A percentile compares a stretch with the other conserved stretches of the same genome.
Evolutionary conservation across 2,888 invertebrate species (phyloP).

Genomic region (Eupithecia dodoneata): DNA sequence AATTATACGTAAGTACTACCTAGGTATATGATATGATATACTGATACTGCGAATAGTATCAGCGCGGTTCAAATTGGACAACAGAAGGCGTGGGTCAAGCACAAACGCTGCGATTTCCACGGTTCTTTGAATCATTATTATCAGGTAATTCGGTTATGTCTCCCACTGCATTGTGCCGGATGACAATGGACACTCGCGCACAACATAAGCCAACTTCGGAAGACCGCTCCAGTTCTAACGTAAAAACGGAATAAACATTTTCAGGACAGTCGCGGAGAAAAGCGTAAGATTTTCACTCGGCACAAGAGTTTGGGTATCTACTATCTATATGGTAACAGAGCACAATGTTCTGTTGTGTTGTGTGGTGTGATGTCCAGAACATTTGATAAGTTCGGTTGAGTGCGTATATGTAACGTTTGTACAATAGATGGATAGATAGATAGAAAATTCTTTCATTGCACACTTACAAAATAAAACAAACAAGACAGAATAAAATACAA

Average conservation of each 20-base stretch:
- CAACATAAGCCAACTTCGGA: slow-evolving; percentile 47
- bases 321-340: too few relatives aligned
- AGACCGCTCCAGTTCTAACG: slow-evolving; percentile 34
- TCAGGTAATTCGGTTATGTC: slow-evolving; percentile 13
- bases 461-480: too few relatives aligned
- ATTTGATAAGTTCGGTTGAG: neutral
- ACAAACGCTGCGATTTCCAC: neutral
- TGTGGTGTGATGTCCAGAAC: neutral
- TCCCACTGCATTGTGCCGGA: slow-evolving; percentile 17
- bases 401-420: too few relatives aligned
- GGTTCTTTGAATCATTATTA: slow-evolving; percentile 12
- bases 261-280: slow-evolving; percentile 16
- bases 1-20: neutral
- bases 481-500: too few relatives aligned
- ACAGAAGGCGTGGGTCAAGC: slow-evolving; percentile 7
- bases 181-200: slow-evolving; percentile 44
- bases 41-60: neutral
- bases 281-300: slow-evolving; percentile 2
- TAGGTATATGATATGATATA: neutral
- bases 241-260: slow-evolving; percentile 36
- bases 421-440: too few relatives aligned
- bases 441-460: too few relatives aligned
- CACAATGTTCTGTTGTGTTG: neutral
- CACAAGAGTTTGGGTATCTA: neutral
- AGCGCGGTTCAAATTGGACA: neutral